Conservation (phyloP, 2,888 invertebrate species). For the Drosophila tripunctata region DNA sequence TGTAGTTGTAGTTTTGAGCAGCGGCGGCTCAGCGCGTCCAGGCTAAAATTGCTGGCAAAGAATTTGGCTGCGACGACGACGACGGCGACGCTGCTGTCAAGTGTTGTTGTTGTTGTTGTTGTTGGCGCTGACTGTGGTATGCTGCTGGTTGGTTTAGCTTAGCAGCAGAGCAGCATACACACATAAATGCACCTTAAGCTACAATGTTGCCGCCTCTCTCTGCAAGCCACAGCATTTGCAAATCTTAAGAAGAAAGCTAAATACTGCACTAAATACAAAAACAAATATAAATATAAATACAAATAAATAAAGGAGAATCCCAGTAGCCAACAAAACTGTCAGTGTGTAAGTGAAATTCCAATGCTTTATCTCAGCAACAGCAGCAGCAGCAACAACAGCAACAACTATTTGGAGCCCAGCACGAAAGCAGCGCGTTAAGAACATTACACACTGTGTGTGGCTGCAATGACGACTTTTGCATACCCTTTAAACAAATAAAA, state of each 20-base stretch:
- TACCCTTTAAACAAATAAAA: constrained; percentile 17
- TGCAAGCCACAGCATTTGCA: constrained; percentile 35
- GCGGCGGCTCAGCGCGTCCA: constrained; percentile 54
- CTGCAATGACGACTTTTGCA: constrained; percentile 4
- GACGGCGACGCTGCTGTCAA: neutral
- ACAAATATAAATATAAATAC: no score
- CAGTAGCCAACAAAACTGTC: constrained; percentile 76
- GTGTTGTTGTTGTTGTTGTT: constrained; percentile 16
- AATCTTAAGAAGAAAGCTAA: constrained; percentile 63
- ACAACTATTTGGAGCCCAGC: constrained; percentile 56
- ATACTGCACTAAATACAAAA: constrained; percentile 63
- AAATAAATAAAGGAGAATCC: constrained; percentile 76
- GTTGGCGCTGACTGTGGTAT: constrained; percentile 39
- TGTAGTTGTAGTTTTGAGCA: constrained; percentile 13
- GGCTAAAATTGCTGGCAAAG: constrained; percentile 65
- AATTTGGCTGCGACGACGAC: constrained; percentile 57
- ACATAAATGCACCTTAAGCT: neutral
- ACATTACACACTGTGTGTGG: constrained; percentile 15
- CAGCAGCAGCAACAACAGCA: constrained; percentile 30
- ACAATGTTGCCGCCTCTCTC: constrained; percentile 7
- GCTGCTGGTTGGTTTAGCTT: constrained; percentile 45
- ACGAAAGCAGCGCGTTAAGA: constrained; percentile 48
- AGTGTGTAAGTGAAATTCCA: constrained; percentile 75
- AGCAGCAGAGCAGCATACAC: constrained; percentile 41
- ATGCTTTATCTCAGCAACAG: constrained; percentile 63